Conservation (phyloP, 2,888 invertebrate species). For the Dasysyrphus tricinctus region DNA sequence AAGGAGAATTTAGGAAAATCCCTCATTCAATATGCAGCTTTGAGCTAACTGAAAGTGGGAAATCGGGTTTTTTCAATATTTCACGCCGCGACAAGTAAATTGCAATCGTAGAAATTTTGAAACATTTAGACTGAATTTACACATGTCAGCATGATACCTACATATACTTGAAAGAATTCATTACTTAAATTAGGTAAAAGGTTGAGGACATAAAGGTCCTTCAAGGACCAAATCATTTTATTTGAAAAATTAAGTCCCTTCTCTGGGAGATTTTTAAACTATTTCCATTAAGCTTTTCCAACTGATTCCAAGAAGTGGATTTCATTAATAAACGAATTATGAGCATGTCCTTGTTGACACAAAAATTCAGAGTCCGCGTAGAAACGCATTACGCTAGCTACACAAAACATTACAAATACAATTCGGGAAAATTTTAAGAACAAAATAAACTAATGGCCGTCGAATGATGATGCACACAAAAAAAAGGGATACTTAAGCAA, state of each 20-base stretch:
- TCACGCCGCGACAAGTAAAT: not conserved
- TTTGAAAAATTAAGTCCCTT: not conserved
- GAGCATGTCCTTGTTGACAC: constrained; percentile 21
- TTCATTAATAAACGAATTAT: constrained; percentile 30
- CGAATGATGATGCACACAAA: constrained; percentile 43
- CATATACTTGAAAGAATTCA: not conserved
- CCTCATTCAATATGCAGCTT: constrained; percentile 48
- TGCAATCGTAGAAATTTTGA: not conserved
- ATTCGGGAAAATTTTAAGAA: constrained; percentile 49
- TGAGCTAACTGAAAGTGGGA: constrained; percentile 25
- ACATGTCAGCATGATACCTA: not conserved
- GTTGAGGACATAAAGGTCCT: not conserved
- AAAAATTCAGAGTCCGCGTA: constrained; percentile 9
- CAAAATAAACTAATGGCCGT: constrained; percentile 71
- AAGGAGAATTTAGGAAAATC: constrained; percentile 47
- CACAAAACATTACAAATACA: not conserved
- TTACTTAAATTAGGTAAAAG: not conserved
- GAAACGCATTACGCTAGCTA: not conserved
- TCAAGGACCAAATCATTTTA: not conserved
- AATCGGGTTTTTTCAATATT: constrained; percentile 11
- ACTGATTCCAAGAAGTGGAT: not conserved
- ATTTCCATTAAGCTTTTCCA: not conserved
- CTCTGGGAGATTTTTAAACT: not conserved
- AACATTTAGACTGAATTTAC: not conserved
- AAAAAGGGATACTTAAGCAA: constrained; percentile 39